Base-by-base conservation (phyloP, 1,140 invertebrate species). In the Procambarus virginalis region DNA sequence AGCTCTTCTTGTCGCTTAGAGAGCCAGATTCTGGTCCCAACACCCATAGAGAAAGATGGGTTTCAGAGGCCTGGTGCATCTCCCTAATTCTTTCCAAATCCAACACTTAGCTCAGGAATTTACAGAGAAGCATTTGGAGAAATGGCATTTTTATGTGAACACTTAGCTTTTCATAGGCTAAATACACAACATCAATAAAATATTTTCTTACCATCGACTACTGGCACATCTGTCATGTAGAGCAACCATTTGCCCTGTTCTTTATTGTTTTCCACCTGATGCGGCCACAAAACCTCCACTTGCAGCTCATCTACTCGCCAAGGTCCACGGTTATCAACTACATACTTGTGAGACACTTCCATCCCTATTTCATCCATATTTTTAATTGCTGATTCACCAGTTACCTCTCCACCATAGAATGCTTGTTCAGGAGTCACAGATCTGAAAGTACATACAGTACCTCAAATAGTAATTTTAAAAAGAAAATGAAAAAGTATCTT, bases 241-340 rank as follows among this genome's bases (percentile, higher is more conserved):
- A 99, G 94, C 14, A 99, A 94, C 96, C 98, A 98, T 94, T 99
- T 98, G 73, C 97, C 97, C 92, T 96, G 95, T 17, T 94, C 93
- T 92, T 96, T 96, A 20, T 96, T 95, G 92, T 96, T 97, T 45
- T 96, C 96, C 2, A 98, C 96, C 94, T 98, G 97, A 93, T 96
- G 96, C 0, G 98, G 98, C 98, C 98, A 99, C 2, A 96, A 95
- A 88, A 99, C 97, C 49, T 95, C 94, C n/a, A 99, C 96, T 92
- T 96, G 95, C 0, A 98, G 94, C 55, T 95, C 95, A 9, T 96
- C 95, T 3, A 98, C 96, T 93, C 96, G 95, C 95, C 97, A 98
- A 0, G 97, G 97, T 2, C 98, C 98, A 91, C 96, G 95, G 92
- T 99, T 99, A 93, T 96, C 96, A 20, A 93, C 92, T 94, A 98